Percentiles rank a stretch among this genome's conserved stretches.
phyloP scores from a whole-genome alignment of 1,140 invertebrate species.

The honey bee (Apis mellifera) region DNA sequence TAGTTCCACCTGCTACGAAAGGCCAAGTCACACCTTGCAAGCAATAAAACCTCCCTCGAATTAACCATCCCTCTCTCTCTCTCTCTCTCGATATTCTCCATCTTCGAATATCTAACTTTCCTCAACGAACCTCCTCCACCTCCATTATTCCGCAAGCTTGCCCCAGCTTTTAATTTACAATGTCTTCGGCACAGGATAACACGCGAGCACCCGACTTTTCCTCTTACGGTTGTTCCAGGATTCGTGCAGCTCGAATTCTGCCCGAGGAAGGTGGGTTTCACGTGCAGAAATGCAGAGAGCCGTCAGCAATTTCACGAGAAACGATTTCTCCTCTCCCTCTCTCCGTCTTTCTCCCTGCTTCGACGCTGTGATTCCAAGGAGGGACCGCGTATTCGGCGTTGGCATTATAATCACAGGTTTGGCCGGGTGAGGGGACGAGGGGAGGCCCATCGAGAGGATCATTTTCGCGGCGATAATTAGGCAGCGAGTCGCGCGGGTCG shows the following conservation, averaged over 20 bases:
- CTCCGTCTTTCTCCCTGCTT: conserved; percentile 40
- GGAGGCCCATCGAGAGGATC: conserved; percentile 69
- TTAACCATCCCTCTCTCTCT: not conserved
- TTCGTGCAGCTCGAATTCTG: conserved; percentile 35
- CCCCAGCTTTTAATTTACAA: conserved; percentile 37
- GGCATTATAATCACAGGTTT: conserved; percentile 79
- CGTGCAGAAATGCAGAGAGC: conserved; percentile 79
- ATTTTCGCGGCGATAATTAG: conserved; percentile 80
- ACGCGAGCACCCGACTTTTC: conserved; percentile 47
- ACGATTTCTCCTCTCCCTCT: conserved; percentile 67
- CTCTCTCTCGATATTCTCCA: not conserved
- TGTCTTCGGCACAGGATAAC: conserved; percentile 36
- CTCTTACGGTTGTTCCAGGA: conserved; percentile 15
- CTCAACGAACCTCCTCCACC: no score
- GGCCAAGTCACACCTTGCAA: no score
- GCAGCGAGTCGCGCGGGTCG: conserved; percentile 73
- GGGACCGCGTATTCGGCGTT: conserved; percentile 68
- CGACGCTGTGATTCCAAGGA: conserved; percentile 2
- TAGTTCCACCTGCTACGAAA: no score
- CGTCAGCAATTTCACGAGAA: conserved; percentile 79
- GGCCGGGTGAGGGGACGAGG: not conserved
- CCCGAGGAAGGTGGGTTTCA: conserved; percentile 63
- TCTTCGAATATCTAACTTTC: not conserved
- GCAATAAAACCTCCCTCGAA: no score
- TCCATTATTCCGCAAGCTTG: not conserved